These are phyloP conservation scores for Cossypha caffra DNA, from an alignment of 2,797 vertebrate genomes.

Conservation along the genomic window DNA sequence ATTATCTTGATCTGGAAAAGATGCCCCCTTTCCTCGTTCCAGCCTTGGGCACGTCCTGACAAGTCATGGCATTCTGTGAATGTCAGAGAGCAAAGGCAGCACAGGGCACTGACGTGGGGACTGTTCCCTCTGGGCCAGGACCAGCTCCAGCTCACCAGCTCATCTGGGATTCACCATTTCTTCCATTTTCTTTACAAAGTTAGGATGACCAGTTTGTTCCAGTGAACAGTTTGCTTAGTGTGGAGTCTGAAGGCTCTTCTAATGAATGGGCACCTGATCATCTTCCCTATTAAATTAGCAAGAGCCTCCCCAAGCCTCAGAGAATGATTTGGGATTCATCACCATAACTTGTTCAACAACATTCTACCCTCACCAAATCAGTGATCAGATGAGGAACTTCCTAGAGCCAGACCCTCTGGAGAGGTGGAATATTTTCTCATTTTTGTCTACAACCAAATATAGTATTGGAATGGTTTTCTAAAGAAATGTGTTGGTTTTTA, in stretches of 20 bases:
- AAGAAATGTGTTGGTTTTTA: background rate
- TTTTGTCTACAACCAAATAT: background rate
- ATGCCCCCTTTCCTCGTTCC: background rate
- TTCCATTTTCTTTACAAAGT: background rate
- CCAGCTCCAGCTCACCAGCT: background rate
- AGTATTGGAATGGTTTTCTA: background rate
- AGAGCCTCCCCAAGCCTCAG: background rate
- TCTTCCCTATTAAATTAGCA: background rate
- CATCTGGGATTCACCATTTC: background rate
- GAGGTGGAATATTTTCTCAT: background rate
- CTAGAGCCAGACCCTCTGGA: background rate
- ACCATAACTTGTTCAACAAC: background rate
- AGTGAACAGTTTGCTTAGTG: background rate
- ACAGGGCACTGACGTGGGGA: background rate
- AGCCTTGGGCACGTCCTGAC: constrained; percentile 13
- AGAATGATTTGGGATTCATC: background rate
- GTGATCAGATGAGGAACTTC: background rate
- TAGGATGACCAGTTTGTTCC: background rate
- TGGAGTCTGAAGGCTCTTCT: background rate
- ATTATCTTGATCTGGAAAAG: constrained; percentile 1
- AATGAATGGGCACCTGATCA: background rate
- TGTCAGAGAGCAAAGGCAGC: background rate
- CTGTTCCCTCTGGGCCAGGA: background rate
- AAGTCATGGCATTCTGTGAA: constrained; percentile 25
- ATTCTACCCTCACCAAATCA: background rate